phyloP scores from a whole-genome alignment of 2,797 vertebrate species.

The Margarornis squamiger region DNA sequence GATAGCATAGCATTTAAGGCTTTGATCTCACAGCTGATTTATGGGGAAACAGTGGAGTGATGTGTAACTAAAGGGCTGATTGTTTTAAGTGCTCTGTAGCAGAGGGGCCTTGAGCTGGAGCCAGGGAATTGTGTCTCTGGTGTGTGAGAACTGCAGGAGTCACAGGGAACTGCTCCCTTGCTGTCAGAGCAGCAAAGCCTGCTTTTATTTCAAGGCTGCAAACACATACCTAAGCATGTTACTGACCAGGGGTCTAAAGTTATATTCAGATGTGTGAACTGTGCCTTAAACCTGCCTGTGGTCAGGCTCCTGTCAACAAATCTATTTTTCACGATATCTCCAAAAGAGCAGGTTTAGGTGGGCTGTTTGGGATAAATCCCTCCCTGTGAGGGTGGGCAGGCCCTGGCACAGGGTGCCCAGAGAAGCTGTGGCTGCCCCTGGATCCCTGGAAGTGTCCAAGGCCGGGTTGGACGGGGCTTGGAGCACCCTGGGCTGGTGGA shows the following conservation, averaged over 20 bases:
- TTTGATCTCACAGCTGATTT: not conserved
- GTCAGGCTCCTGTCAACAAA: not conserved
- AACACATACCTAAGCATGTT: rapidly evolving
- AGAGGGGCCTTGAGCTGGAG: not conserved
- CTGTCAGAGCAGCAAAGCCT: not conserved
- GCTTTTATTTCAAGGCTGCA: not conserved
- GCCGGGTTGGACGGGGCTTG: not conserved
- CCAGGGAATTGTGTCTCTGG: not conserved
- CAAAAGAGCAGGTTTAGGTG: not conserved
- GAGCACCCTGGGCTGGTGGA: not conserved
- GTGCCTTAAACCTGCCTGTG: not conserved
- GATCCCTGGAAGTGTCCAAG: not conserved
- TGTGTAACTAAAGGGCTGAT: not conserved
- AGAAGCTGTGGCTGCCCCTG: not conserved
- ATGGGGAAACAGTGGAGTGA: not conserved
- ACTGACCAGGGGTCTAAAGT: not conserved
- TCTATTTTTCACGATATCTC: rapidly evolving
- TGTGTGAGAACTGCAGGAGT: not conserved
- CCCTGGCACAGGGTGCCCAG: not conserved
- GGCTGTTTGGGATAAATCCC: rapidly evolving
- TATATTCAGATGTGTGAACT: rapidly evolving
- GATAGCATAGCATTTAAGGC: not conserved
- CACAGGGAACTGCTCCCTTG: not conserved
- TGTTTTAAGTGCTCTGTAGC: not conserved
- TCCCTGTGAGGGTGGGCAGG: rapidly evolving